These are phyloP conservation scores for Melopsittacus undulatus DNA, from an alignment of 2,797 vertebrate genomes.

Conservation along the genomic window DNA sequence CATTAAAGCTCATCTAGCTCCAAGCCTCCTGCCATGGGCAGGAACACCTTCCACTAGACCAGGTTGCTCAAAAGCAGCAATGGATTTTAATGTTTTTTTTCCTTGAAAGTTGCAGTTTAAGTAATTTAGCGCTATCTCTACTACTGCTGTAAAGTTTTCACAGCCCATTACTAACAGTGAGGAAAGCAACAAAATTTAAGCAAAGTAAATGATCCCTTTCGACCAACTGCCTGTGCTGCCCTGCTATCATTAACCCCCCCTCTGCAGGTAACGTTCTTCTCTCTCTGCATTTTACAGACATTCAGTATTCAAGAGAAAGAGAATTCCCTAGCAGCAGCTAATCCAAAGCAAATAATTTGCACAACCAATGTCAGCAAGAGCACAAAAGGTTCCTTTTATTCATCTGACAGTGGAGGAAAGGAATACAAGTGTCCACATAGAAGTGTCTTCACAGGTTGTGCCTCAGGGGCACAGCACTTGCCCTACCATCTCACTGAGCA, in stretches of 20 bases:
- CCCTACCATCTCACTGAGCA: too few species aligned
- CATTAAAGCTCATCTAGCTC: not conserved
- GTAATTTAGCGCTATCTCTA: not conserved
- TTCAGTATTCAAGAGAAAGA: not conserved
- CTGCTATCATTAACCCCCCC: not conserved
- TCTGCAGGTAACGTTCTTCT: not conserved
- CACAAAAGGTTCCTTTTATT: not conserved
- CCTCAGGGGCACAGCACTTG: not conserved
- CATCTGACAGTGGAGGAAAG: not conserved
- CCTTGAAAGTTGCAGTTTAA: not conserved
- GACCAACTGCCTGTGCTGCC: not conserved
- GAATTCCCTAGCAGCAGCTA: not conserved
- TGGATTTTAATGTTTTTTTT: not conserved
- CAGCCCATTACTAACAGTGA: not conserved
- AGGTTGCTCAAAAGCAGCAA: not conserved
- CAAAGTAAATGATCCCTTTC: not conserved
- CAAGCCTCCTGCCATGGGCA: not conserved
- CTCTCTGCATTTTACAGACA: not conserved
- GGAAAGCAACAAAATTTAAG: not conserved
- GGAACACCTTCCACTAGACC: not conserved
- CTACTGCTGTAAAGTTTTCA: not conserved
- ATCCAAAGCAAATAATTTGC: not conserved
- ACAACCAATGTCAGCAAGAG: not conserved
- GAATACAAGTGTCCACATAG: rapidly evolving
- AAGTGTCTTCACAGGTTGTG: rapidly evolving